Base-by-base conservation (phyloP, 2,888 invertebrate genomes). In the Apotomis betuletana region DNA sequence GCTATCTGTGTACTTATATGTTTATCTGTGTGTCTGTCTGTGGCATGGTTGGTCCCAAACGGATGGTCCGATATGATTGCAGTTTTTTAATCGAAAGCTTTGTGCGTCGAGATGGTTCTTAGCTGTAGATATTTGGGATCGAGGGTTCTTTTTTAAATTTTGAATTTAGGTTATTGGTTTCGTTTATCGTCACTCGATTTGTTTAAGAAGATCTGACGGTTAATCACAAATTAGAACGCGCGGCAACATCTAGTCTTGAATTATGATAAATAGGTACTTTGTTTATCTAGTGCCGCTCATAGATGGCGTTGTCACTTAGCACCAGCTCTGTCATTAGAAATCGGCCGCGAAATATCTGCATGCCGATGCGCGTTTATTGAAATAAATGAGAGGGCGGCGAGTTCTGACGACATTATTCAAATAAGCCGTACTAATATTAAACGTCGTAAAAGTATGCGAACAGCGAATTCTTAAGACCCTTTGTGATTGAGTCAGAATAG, bases 351-450 rank as follows among this genome's bases (percentile, higher is more conserved):
- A 74, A 76, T 75, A 87, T 88, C 86, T 85, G 84, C 85, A 87
- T 86, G 70, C 65, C 59, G 46, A 67, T 54, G 57, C 55, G 57
- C 44, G 79, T 77, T 76, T 77, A 74, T 81, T 73, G 77, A 75
- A 75, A 79, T 79, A 82, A 85, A 89, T 88, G 82, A 86, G 78
- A 86, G 81, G 83, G 86, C 88, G 87, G 88, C 79, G 68, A 73
- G 67, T 74, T 67, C 74, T 76, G 74, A 75, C 72, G 76, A 75
- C 75, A 74, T 74, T 76, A 76, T 76, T 75, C 76, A 57, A 67
- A 74, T 65, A 65, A 44, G 46, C 46, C 27, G 10, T 27, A 46
- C 13, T 55, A 64, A 64, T n/a, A 58, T 46, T 60, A 72, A 57
- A 65, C 46, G 67, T 12, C 36, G 51, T 65, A 58, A 44, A 55